Percentiles rank a stretch among this genome's conserved stretches.
Evolutionary conservation across 2,888 invertebrate species (phyloP).

Genomic region (Rhamnusium bicolor): DNA sequence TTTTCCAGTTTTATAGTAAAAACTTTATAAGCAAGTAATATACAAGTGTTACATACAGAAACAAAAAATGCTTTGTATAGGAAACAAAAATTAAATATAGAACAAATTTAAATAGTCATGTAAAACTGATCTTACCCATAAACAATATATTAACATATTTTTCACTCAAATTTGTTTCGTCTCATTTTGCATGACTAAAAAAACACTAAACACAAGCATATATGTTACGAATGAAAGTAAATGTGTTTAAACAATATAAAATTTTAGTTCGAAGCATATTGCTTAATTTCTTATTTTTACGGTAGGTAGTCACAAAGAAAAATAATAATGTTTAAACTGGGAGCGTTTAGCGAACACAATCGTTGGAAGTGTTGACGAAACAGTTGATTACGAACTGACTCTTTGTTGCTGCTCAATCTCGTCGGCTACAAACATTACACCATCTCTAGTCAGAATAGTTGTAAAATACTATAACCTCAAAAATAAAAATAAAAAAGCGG

Average conservation of each 20-base stretch:
- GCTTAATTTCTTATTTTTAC: background rate
- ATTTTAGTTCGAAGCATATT: background rate
- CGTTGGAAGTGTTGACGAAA: too few species aligned
- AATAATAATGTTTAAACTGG: too few species aligned
- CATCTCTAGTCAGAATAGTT: too few species aligned
- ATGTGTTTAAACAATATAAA: background rate
- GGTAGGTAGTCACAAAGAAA: background rate
- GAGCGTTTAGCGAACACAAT: too few species aligned
- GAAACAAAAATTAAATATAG: background rate
- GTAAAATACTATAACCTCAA: too few species aligned
- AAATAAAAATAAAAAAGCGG: too few species aligned
- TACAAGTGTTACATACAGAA: slow-evolving; percentile 66
- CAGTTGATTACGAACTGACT: too few species aligned
- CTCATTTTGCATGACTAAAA: background rate
- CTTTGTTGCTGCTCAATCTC: too few species aligned
- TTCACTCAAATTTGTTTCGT: background rate
- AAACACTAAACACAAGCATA: background rate
- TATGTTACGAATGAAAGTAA: background rate
- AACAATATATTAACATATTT: background rate
- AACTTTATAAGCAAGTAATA: slow-evolving; percentile 68
- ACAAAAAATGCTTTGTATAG: slow-evolving; percentile 63
- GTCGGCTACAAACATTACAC: too few species aligned
- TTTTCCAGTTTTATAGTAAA: slow-evolving; percentile 69
- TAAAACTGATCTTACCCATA: background rate
- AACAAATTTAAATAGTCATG: background rate